Evolutionary conservation across 2,888 invertebrate species (phyloP).

Genomic region (Andrena minutula): DNA sequence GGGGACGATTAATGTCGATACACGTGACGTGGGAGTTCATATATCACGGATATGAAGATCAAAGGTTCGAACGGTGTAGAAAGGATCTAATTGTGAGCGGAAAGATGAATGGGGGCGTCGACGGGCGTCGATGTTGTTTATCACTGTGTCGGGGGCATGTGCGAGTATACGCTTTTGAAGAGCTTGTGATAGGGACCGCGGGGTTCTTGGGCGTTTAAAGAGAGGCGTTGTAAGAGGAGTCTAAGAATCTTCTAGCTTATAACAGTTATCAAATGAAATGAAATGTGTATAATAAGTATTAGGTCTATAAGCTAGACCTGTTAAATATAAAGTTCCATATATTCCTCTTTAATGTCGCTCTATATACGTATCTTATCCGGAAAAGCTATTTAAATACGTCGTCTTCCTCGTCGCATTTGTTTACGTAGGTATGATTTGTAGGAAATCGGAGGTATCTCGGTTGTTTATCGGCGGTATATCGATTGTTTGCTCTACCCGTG

Average conservation of each 20-base stretch:
- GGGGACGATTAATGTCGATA: slow-evolving; percentile 61
- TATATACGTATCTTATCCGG: neutral
- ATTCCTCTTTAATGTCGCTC: no score
- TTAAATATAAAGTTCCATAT: no score
- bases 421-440: neutral
- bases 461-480: neutral
- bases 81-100: slow-evolving; percentile 61
- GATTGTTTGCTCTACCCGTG: neutral
- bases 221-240: neutral
- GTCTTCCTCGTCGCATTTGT: no score
- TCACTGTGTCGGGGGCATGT: slow-evolving; percentile 29
- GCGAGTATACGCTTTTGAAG: slow-evolving; percentile 12
- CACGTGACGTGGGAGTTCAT: slow-evolving; percentile 48
- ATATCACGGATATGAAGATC: slow-evolving; percentile 55
- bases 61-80: slow-evolving; percentile 31
- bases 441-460: neutral
- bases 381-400: no score
- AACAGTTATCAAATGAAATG: no score
- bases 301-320: no score
- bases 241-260: neutral
- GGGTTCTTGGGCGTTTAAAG: neutral
- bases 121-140: slow-evolving; percentile 47
- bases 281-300: no score
- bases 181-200: slow-evolving; percentile 14
- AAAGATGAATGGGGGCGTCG: slow-evolving; percentile 57